Base-by-base conservation (phyloP, 2,113 vertebrate species). In the Drymodes brunneopygia region DNA sequence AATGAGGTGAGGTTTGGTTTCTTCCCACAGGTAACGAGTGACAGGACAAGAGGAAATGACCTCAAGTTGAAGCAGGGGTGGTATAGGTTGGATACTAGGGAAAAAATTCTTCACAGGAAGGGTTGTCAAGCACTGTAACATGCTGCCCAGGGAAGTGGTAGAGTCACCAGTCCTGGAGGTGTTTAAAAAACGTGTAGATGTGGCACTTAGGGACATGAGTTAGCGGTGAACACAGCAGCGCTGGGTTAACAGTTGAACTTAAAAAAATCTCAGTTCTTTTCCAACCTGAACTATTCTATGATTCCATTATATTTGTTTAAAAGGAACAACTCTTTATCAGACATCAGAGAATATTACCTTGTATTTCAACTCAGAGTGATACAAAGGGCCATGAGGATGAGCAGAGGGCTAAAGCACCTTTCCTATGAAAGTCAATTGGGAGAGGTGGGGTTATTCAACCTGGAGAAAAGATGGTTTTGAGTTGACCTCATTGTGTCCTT, bases 191-290 rank as follows among this genome's bases (percentile, higher is more conserved):
- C 0, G 0, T 50, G 20, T 29, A 50, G 20, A 74, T 38, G 16
- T 29, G 42, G 28, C 19, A 67, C 2, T 3, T 6, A 18, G 11
- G 27, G 14, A 74, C 44, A 81, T 22, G 27, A 71, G 9, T 38
- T n/a, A 74, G 27, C 24, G 23, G 13, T n/a, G 27, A 80, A 56
- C 9, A 29, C 25, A 24, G 42, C 29, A 72, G 25, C 17, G n/a
- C 19, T 69, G 20, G 16, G 27, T 67, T 36, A 67, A 56, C 0
- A 0, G 19, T 0, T 50, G 23, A 66, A 61, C 27, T 66, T 28
- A 11, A 67, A 86, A 86, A 40, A 65, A 61, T 33, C 18, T 21
- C 17, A 33, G 22, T 10, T 73, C 40, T 73, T 33, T 56, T 36
- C 19, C 19, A 56, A 23, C 33, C 21, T 42, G 28, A 85, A 40